These are phyloP conservation scores for Acanthosoma haemorrhoidale DNA, from an alignment of 2,888 invertebrate species.

Conservation along the genomic window DNA sequence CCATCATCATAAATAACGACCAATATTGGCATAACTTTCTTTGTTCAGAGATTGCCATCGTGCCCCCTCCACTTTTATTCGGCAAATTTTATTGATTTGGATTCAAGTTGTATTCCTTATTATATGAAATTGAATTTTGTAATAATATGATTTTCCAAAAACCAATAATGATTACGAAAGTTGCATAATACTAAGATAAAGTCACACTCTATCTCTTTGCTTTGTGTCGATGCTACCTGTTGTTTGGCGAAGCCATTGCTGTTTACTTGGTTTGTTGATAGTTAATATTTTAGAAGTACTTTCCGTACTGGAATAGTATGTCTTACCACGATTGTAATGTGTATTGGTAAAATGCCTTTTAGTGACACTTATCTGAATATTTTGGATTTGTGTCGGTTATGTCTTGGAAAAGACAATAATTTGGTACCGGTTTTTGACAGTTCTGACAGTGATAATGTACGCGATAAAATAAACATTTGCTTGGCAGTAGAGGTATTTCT, in stretches of 20 bases:
- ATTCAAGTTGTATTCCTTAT: no score
- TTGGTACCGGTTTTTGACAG: slow-evolving; percentile 19
- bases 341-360: slow-evolving; percentile 10
- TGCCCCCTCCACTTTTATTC: no score
- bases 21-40: no score
- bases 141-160: no score
- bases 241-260: neutral
- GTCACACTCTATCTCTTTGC: no score
- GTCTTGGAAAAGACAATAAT: slow-evolving; percentile 5
- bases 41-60: no score
- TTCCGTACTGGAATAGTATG: no score
- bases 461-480: slow-evolving; percentile 28
- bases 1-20: no score
- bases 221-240: neutral
- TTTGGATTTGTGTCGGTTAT: slow-evolving; percentile 26
- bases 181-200: no score
- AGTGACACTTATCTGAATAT: neutral
- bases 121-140: no score
- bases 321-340: neutral
- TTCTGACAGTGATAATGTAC: neutral
- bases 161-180: no score
- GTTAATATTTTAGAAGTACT: neutral
- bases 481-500: slow-evolving; percentile 23
- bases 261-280: neutral
- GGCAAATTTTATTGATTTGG: no score